Percentiles rank a stretch among this genome's conserved stretches.
Evolutionary conservation across 2,888 invertebrate genomes (phyloP).

Genomic region (Mesorhabditis sp.): DNA sequence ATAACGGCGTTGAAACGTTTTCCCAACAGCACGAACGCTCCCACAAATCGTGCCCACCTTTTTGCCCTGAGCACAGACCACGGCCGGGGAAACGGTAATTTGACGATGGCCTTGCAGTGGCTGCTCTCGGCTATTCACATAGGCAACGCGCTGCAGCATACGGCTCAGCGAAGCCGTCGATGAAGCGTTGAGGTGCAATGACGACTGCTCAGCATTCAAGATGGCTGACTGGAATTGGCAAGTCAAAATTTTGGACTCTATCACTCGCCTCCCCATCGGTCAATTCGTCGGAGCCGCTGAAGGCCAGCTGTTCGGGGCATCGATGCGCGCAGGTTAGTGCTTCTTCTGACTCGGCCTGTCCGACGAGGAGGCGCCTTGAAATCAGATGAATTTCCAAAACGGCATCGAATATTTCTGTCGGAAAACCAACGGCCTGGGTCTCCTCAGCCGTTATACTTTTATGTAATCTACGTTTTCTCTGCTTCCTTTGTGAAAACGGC

Average conservation of each 20-base stretch:
- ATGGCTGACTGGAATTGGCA: slow-evolving; percentile 57
- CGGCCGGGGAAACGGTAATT: slow-evolving; percentile 76
- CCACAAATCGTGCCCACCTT: slow-evolving; percentile 16
- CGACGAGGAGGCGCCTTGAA: slow-evolving; percentile 52
- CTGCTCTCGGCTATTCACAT: slow-evolving; percentile 83
- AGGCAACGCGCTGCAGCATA: slow-evolving; percentile 66
- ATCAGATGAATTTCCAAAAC: background rate
- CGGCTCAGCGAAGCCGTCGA: slow-evolving; percentile 57
- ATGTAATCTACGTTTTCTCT: no score
- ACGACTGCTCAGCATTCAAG: slow-evolving; percentile 60
- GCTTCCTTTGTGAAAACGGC: no score
- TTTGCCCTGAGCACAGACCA: slow-evolving; percentile 65
- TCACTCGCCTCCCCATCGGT: slow-evolving; percentile 72
- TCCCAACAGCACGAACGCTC: background rate
- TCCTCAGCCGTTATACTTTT: no score
- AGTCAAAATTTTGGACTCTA: background rate
- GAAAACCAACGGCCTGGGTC: no score
- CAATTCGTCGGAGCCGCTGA: slow-evolving; percentile 67
- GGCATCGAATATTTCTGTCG: no score
- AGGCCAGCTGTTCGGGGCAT: slow-evolving; percentile 74
- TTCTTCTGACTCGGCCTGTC: slow-evolving; percentile 72
- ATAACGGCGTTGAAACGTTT: no score
- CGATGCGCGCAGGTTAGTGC: slow-evolving; percentile 76
- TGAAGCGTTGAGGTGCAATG: slow-evolving; percentile 59
- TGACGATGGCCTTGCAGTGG: slow-evolving; percentile 92